Percentiles rank a stretch among this genome's conserved stretches.
These are phyloP conservation scores for Rhinichthys klamathensis DNA, from an alignment of 2,113 vertebrate genomes.

Conservation along the genomic window DNA sequence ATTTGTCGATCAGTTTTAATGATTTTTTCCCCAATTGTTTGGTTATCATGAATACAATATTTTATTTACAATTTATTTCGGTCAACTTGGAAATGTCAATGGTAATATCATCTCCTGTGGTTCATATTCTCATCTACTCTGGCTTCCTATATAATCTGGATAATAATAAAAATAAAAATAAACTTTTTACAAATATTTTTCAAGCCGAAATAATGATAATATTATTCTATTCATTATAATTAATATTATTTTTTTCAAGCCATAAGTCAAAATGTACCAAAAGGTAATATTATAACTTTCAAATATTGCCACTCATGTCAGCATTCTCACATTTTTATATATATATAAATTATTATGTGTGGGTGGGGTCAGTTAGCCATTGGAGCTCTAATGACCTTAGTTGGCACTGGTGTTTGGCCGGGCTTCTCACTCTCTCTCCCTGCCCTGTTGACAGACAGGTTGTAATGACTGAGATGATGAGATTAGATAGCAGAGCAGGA, in stretches of 20 bases:
- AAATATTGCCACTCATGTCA: not conserved
- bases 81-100: not conserved
- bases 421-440: constrained; percentile 11
- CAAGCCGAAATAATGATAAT: not conserved
- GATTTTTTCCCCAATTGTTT: not conserved
- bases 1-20: not conserved
- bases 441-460: constrained; percentile 5
- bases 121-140: not conserved
- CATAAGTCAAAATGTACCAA: not conserved
- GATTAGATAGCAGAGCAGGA: constrained; percentile 62
- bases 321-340: not conserved
- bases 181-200: not conserved
- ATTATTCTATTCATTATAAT: not conserved
- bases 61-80: not conserved
- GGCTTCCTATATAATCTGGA: not conserved
- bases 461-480: constrained; percentile 42
- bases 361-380: not conserved
- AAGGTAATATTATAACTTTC: not conserved
- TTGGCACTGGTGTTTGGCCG: not conserved
- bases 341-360: not conserved
- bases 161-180: not conserved
- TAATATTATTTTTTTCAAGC: not conserved
- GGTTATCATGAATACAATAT: not conserved
- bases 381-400: not conserved
- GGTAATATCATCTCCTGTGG: too few relatives aligned